These are phyloP conservation scores for Spilarctia lutea DNA, from an alignment of 2,888 invertebrate genomes.

Conservation along the genomic window DNA sequence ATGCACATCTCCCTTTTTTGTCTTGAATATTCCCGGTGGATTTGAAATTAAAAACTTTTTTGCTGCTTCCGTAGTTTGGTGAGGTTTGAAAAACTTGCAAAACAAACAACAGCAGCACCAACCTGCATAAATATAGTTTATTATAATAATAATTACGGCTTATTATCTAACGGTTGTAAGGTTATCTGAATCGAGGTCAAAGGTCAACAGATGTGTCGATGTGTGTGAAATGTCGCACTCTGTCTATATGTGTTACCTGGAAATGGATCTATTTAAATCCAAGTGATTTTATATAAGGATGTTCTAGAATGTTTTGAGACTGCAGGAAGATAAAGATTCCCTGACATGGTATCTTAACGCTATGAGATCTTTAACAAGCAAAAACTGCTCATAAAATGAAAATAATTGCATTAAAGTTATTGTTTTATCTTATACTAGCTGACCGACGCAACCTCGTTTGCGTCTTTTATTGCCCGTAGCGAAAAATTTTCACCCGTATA, in stretches of 20 bases:
- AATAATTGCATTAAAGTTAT: not conserved
- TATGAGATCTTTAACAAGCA: no score
- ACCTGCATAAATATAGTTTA: slow-evolving; percentile 66
- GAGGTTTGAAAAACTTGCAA: slow-evolving; percentile 87
- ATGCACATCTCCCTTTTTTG: slow-evolving; percentile 65
- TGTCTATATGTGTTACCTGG: not conserved
- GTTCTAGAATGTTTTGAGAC: not conserved
- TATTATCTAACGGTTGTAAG: not conserved
- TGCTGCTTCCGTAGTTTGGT: slow-evolving; percentile 81
- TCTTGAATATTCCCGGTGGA: slow-evolving; percentile 84
- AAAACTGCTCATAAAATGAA: no score
- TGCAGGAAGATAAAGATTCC: not conserved
- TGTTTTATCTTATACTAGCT: not conserved
- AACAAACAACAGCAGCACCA: slow-evolving; percentile 88
- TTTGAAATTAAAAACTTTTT: slow-evolving; percentile 85
- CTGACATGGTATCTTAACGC: no score
- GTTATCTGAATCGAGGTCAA: slow-evolving; percentile 13
- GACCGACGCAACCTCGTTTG: no score
- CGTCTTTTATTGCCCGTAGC: no score
- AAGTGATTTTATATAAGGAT: no score
- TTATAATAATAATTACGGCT: not conserved
- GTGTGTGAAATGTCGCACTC: not conserved
- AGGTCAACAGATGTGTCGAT: slow-evolving; percentile 10
- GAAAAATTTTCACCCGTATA: no score
- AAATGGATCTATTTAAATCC: not conserved